These are phyloP conservation scores for Clytia hemisphaerica DNA, from an alignment of 30 jellyfish, hydroid and myxozoan genomes.

Conservation along the genomic window DNA sequence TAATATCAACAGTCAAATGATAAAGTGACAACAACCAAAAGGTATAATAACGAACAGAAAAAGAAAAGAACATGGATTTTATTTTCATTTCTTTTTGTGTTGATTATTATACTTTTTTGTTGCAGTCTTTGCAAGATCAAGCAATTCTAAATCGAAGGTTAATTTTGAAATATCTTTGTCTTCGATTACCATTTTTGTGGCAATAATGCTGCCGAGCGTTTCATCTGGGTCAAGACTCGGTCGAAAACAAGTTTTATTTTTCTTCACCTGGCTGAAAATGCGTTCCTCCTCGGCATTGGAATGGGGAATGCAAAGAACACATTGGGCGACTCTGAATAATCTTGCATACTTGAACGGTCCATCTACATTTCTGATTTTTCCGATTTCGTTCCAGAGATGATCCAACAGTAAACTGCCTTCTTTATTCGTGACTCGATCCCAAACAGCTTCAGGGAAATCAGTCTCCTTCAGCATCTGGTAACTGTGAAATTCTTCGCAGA, in stretches of 20 bases:
- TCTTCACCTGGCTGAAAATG: conserved; percentile 18
- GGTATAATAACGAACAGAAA: too few species aligned
- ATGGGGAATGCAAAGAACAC: conserved; percentile 28
- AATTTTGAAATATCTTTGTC: too few species aligned
- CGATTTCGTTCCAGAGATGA: conserved; percentile 7
- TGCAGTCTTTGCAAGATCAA: too few species aligned
- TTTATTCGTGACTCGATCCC: conserved; percentile 35
- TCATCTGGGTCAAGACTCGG: conserved; percentile 23
- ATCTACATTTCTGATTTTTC: too few species aligned
- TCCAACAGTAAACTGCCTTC: conserved; percentile 9
- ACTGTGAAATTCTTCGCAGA: too few species aligned
- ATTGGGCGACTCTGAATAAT: conserved; percentile 22
- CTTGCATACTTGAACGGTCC: not conserved
- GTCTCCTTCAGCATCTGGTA: too few species aligned
- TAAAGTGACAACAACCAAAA: too few species aligned
- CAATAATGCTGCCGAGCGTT: conserved; percentile 19
- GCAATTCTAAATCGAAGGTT: too few species aligned
- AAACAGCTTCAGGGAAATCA: conserved; percentile 17
- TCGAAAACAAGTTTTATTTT: conserved; percentile 30
- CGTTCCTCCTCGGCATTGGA: conserved; percentile 37
- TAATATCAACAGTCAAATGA: too few species aligned
- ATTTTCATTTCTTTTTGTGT: too few species aligned
- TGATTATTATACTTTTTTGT: too few species aligned
- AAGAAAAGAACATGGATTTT: too few species aligned
- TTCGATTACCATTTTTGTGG: conserved; percentile 29